These are phyloP conservation scores for Oreochromis tanganicae DNA, from an alignment of 2,113 vertebrate genomes.

Conservation along the genomic window DNA sequence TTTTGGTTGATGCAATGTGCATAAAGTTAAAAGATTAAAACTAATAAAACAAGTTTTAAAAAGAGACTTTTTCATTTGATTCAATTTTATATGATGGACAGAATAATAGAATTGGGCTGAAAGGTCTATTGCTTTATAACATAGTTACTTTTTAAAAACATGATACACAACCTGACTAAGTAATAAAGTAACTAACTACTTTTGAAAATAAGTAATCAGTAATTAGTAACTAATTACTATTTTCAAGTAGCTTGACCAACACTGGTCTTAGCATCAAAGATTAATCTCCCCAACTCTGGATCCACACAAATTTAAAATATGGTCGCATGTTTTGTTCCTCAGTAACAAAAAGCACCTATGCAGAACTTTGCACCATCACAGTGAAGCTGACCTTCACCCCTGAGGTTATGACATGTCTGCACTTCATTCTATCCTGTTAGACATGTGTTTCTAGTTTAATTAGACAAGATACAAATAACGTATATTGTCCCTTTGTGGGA, in stretches of 20 bases:
- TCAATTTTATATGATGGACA: no score
- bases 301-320: not conserved
- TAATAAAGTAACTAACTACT: not conserved
- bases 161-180: not conserved
- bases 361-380: not conserved
- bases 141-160: no score
- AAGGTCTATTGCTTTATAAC: not conserved
- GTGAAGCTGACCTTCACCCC: not conserved
- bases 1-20: no score
- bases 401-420: not conserved
- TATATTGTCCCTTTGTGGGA: no score
- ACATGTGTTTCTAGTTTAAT: not conserved
- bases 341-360: not conserved
- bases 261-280: not conserved
- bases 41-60: no score
- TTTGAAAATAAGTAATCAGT: not conserved
- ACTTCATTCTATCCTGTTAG: not conserved
- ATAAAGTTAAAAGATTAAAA: no score
- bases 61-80: no score
- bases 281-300: not conserved
- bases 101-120: no score
- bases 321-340: accelerated
- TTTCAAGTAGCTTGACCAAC: not conserved
- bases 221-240: not conserved
- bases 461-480: no score